Evolutionary conservation across 1,140 invertebrate species (phyloP).

Genomic region (Drosophila saltans): DNA sequence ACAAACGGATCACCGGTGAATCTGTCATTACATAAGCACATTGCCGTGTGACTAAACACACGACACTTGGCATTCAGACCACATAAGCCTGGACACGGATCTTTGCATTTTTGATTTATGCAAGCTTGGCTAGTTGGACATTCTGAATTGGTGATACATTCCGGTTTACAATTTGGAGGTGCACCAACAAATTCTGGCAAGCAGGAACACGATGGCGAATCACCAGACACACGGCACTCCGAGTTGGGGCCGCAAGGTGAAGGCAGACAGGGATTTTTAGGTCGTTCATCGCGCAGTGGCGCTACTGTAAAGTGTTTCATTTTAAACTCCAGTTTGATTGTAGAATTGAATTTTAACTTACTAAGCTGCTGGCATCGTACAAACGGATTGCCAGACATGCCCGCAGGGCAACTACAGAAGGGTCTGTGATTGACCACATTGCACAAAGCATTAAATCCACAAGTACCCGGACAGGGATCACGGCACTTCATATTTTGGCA

Average conservation of each 20-base stretch:
- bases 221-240: slow-evolving; percentile 86
- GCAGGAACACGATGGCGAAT: slow-evolving; percentile 89
- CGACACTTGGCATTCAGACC: slow-evolving; percentile 71
- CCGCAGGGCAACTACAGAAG: slow-evolving; percentile 86
- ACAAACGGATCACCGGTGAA: slow-evolving; percentile 85
- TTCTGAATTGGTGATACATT: slow-evolving; percentile 91
- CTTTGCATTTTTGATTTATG: slow-evolving; percentile 84
- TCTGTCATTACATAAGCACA: slow-evolving; percentile 84
- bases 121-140: slow-evolving; percentile 93
- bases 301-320: slow-evolving; percentile 76
- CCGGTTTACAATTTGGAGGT: slow-evolving; percentile 90
- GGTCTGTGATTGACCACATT: slow-evolving; percentile 86
- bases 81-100: slow-evolving; percentile 73
- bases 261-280: slow-evolving; percentile 86
- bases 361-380: slow-evolving; percentile 85
- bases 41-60: slow-evolving; percentile 82
- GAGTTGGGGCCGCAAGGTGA: slow-evolving; percentile 91
- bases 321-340: slow-evolving; percentile 1
- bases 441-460: slow-evolving; percentile 87
- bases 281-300: slow-evolving; percentile 73
- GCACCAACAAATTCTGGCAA: slow-evolving; percentile 89
- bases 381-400: slow-evolving; percentile 87
- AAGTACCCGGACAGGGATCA: slow-evolving; percentile 91
- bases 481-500: slow-evolving; percentile 91
- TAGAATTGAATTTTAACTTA: slow-evolving; percentile 83